Percentiles rank a stretch among this genome's conserved stretches.
These are phyloP conservation scores for Madoqua kirkii DNA, from an alignment of 2,113 vertebrate species.

Conservation along the genomic window DNA sequence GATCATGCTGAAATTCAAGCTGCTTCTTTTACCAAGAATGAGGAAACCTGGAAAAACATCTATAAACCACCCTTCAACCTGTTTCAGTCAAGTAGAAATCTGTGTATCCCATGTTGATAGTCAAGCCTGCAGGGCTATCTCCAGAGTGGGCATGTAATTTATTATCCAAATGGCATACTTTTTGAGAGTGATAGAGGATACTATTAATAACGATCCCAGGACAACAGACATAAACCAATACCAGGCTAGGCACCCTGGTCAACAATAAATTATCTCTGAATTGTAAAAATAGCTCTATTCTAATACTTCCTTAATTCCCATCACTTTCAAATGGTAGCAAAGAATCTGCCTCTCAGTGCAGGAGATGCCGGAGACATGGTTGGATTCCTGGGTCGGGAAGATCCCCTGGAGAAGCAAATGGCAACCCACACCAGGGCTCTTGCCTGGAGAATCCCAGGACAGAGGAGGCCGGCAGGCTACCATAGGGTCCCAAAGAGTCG, in stretches of 20 bases:
- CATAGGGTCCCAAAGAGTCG: not conserved
- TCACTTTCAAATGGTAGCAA: not conserved
- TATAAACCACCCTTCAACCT: not conserved
- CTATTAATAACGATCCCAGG: not conserved
- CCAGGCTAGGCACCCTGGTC: not conserved
- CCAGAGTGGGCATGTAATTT: not conserved
- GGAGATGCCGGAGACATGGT: not conserved
- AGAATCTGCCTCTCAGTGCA: not conserved
- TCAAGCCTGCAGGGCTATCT: not conserved
- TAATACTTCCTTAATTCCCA: not conserved
- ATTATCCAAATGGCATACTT: not conserved
- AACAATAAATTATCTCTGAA: not conserved
- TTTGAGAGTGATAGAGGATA: not conserved
- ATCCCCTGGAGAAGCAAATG: not conserved
- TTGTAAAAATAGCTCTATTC: not conserved
- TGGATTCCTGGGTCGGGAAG: not conserved
- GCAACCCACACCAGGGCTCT: not conserved
- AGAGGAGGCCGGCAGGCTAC: not conserved
- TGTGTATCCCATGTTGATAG: not conserved
- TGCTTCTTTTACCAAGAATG: not conserved
- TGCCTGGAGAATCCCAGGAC: not conserved
- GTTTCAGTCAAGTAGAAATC: slow-evolving; percentile 21
- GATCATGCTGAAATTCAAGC: not conserved
- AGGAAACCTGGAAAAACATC: not conserved
- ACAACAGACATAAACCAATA: not conserved